phyloP scores from a whole-genome alignment of 2,797 vertebrate genomes.

The Acridotheres tristis region DNA sequence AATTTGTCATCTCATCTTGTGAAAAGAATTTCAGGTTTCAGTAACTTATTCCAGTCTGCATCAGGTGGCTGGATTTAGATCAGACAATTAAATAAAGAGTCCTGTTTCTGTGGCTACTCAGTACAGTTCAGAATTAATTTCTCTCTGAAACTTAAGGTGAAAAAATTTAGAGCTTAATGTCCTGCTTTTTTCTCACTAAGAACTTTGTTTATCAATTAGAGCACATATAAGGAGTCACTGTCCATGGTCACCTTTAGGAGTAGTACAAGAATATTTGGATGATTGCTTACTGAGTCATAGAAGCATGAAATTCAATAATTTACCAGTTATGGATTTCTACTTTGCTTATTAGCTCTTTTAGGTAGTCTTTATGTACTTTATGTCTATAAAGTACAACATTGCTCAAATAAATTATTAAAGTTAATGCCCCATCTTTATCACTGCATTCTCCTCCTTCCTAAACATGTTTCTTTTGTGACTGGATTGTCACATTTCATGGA shows the following conservation, averaged over 20 bases:
- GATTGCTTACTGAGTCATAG: background rate
- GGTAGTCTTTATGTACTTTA: background rate
- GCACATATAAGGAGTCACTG: background rate
- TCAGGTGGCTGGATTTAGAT: background rate
- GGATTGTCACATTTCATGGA: background rate
- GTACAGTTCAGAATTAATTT: background rate
- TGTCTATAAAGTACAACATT: background rate
- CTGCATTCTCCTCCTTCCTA: background rate
- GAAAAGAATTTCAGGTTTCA: background rate
- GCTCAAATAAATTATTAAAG: conserved; percentile 11
- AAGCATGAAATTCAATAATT: conserved; percentile 18
- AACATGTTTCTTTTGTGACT: background rate
- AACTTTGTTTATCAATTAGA: background rate
- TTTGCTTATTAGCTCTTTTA: background rate
- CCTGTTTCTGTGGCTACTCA: background rate
- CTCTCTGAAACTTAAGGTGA: background rate
- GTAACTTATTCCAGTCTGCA: background rate
- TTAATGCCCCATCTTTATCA: background rate
- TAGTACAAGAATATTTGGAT: background rate
- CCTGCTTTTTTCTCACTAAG: background rate
- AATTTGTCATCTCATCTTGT: background rate
- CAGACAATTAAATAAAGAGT: background rate
- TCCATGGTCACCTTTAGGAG: background rate
- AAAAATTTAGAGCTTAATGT: background rate
- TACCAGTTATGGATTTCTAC: background rate